Evolutionary conservation across 2,888 invertebrate genomes (phyloP).

Genomic region (Bembecia ichneumoniformis): DNA sequence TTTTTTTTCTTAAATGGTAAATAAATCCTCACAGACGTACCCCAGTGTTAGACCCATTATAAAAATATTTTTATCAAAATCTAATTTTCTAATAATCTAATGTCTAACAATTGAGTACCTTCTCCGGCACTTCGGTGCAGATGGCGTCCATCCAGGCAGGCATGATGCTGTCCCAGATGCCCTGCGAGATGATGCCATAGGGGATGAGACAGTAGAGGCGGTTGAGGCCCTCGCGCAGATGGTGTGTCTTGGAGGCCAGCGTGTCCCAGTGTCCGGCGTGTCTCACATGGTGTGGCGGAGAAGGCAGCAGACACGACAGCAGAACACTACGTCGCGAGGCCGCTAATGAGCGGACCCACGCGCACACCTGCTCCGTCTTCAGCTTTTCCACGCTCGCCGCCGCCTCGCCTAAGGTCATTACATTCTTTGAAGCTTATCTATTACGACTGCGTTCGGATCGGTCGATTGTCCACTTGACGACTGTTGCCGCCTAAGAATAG

Average conservation of each 20-base stretch:
- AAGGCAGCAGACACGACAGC: slow-evolving; percentile 93
- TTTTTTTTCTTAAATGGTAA: neutral
- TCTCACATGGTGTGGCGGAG: slow-evolving; percentile 95
- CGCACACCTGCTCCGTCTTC: slow-evolving; percentile 92
- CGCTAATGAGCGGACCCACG: slow-evolving; percentile 80
- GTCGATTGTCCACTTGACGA: too few relatives aligned
- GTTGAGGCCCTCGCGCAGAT: slow-evolving; percentile 95
- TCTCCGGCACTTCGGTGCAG: slow-evolving; percentile 90
- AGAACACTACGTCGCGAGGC: slow-evolving; percentile 88
- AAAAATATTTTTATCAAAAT: too few relatives aligned
- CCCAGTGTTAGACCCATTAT: too few relatives aligned
- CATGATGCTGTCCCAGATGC: slow-evolving; percentile 99
- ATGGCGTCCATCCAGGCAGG: slow-evolving; percentile 99
- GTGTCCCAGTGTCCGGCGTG: slow-evolving; percentile 98
- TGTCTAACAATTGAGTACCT: slow-evolving; percentile 50
- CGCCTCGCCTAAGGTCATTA: slow-evolving; percentile 72
- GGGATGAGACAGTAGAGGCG: slow-evolving; percentile 94
- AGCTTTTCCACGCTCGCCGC: slow-evolving; percentile 92
- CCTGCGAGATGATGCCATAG: slow-evolving; percentile 95
- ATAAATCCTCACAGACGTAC: too few relatives aligned
- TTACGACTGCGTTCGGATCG: too few relatives aligned
- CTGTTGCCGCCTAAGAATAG: too few relatives aligned
- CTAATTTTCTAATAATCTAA: too few relatives aligned
- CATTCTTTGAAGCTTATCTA: neutral
- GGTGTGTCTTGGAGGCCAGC: slow-evolving; percentile 87